Base-by-base conservation (phyloP, 2,888 invertebrate genomes). In the Drosophila helvetica region DNA sequence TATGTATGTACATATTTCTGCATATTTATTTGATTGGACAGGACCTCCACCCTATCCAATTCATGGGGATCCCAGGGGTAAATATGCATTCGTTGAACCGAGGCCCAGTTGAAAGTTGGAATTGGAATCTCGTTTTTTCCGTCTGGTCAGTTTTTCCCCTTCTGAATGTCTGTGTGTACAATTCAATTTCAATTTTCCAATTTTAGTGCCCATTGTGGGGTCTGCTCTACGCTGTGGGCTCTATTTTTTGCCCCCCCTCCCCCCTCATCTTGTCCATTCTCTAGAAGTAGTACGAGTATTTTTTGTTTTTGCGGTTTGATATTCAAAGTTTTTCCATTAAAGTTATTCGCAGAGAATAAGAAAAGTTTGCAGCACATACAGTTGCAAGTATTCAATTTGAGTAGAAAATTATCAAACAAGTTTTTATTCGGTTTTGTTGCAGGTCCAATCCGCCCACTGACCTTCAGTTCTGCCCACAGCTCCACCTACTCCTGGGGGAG, bases 271-370 rank as follows among this genome's bases (percentile, higher is more conserved):
- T 27, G 2, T 9, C n/a, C 61, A 9, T 48, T 53, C 53, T 9
- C 27, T 30, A 19, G n/a, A 2, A 15, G 22, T 51, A 54, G 66
- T 27, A 27, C 27, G 27, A 8, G 27, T 56, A 43, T 77, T 46
- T 78, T 75, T 76, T 68, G 54, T 62, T 75, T 80, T 78, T 84
- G 87, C 75, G 87, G 85, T 80, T 86, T 82, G 75, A 76, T 85
- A 84, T 85, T 79, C 80, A 86, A 86, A 86, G 85, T 86, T 86
- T 86, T 86, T 86, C 85, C 87, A 86, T 86, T 86, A 86, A 86
- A 87, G 85, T 86, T 86, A 86, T 84, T 81, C 75, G 76, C 82
- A 79, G 73, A 77, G 85, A 86, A 87, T 85, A 84, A 77, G 82
- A 79, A 87, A 86, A 86, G 75, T 86, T 86, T 85, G 68, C 52